Conservation (phyloP, 1,140 invertebrate genomes). For the Aphelinus certus region DNA sequence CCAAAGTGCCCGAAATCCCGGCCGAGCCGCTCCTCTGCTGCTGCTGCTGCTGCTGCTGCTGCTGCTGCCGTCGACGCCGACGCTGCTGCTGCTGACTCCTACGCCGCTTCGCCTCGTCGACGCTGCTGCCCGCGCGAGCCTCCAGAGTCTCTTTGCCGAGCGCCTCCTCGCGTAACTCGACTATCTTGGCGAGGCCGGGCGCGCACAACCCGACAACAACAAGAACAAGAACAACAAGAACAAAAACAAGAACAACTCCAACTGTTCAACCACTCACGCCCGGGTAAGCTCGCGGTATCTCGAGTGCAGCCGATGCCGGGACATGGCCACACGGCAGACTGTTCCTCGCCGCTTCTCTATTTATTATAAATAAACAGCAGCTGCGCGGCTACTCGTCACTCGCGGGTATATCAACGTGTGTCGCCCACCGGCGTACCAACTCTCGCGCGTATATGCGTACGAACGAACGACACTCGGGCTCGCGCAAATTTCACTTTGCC, state of each 20-base stretch:
- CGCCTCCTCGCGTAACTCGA: too few species aligned
- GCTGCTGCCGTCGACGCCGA: slow-evolving; percentile 11
- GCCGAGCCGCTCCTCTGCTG: neutral
- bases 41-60: slow-evolving; percentile 33
- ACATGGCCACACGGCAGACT: too few species aligned
- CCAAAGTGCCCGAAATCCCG: slow-evolving; percentile 55
- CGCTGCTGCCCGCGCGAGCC: slow-evolving; percentile 29
- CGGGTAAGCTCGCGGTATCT: neutral
- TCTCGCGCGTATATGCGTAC: too few species aligned
- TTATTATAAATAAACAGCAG: neutral
- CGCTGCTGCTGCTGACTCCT: too few species aligned
- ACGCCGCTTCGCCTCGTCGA: slow-evolving; percentile 1
- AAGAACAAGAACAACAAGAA: too few species aligned
- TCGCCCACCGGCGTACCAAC: too few species aligned
- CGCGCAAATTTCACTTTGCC: neutral
- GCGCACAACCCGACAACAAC: too few species aligned
- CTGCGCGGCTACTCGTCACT: too few species aligned
- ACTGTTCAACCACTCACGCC: too few species aligned
- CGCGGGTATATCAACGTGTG: too few species aligned
- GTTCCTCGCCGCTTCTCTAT: neutral
- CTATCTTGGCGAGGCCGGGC: neutral
- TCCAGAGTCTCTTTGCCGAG: slow-evolving; percentile 30
- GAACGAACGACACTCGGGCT: too few species aligned
- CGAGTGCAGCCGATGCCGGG: neutral
- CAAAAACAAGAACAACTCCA: too few species aligned